phyloP scores from a whole-genome alignment of 2,797 vertebrate species.

The Macrochelys suwanniensis region DNA sequence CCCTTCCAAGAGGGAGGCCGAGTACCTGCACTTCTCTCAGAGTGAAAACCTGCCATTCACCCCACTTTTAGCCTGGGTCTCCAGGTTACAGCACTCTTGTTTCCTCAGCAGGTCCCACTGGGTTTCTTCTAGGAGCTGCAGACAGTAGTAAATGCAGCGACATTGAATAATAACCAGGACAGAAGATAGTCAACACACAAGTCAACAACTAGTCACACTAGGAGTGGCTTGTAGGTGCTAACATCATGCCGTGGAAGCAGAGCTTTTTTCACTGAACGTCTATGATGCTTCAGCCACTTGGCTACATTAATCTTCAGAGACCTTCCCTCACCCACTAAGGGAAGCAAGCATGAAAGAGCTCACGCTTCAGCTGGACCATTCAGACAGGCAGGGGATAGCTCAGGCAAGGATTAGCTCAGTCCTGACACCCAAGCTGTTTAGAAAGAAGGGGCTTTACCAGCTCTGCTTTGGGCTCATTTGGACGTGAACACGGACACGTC shows the following conservation, averaged over 20 bases:
- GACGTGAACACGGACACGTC: neutral
- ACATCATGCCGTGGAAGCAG: fast-evolving
- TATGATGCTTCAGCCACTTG: neutral
- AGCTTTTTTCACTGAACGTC: neutral
- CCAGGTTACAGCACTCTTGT: neutral
- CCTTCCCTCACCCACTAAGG: fast-evolving
- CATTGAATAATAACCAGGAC: neutral
- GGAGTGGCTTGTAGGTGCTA: neutral
- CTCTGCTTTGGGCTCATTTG: neutral
- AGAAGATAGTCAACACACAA: neutral
- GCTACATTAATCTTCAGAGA: fast-evolving
- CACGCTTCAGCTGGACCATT: fast-evolving
- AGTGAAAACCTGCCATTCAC: neutral
- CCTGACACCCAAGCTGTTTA: fast-evolving
- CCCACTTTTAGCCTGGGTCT: neutral
- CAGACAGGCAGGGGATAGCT: neutral
- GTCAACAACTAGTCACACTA: neutral
- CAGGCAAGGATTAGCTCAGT: neutral
- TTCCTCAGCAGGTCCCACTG: neutral
- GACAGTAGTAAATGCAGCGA: too few species aligned
- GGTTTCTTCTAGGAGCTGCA: neutral
- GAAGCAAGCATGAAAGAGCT: fast-evolving
- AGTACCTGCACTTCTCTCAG: neutral
- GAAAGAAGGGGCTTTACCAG: neutral
- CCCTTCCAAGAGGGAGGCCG: neutral